Evolutionary conservation across 2,113 vertebrate genomes (phyloP).

Genomic region (Nasalis larvatus): DNA sequence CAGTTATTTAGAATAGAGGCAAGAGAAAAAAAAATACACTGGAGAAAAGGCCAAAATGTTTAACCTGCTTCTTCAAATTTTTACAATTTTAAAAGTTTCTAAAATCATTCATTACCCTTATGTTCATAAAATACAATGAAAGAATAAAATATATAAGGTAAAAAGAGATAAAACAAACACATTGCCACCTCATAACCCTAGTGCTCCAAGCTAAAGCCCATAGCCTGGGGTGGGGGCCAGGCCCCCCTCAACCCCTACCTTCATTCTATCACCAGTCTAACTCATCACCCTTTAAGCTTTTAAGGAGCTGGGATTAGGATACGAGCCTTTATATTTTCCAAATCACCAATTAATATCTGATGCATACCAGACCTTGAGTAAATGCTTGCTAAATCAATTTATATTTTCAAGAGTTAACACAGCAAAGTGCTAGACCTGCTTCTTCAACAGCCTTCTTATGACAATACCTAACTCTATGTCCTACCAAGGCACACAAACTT

Average conservation of each 20-base stretch:
- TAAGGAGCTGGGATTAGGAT: neutral
- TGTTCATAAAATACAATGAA: constrained; percentile 15
- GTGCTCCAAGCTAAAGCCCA: neutral
- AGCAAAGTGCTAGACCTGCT: neutral
- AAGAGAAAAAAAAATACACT: neutral
- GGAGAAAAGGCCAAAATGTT: neutral
- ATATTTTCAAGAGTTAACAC: neutral
- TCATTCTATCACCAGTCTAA: neutral
- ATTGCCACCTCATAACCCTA: neutral
- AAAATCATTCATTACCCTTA: neutral
- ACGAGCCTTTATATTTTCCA: neutral
- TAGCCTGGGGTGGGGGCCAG: neutral
- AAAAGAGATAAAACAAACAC: neutral
- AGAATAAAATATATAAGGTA: neutral
- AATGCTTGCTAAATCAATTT: neutral
- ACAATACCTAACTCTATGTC: neutral
- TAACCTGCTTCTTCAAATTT: neutral
- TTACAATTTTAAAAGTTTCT: neutral
- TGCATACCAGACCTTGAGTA: neutral
- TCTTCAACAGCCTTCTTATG: neutral
- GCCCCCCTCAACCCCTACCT: neutral
- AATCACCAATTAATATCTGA: neutral
- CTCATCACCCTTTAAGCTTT: neutral
- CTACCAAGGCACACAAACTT: neutral
- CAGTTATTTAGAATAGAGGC: neutral